Conservation (phyloP, 2,113 vertebrate genomes). For the Thunnus thynnus region DNA sequence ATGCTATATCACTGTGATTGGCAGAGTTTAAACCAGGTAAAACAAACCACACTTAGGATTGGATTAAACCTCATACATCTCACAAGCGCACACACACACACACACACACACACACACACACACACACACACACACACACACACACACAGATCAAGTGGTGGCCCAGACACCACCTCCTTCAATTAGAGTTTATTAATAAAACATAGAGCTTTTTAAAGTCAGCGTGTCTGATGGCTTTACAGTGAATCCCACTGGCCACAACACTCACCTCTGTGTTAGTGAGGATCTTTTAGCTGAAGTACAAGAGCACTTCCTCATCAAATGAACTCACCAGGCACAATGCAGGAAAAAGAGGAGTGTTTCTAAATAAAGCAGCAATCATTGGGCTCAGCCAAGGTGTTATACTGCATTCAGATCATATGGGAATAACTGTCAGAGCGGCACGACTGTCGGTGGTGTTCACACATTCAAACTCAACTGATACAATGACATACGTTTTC, state of each 20-base stretch:
- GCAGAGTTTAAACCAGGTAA: background rate
- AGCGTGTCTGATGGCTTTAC: conserved; percentile 4
- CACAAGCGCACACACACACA: conserved; percentile 1
- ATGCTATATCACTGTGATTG: background rate
- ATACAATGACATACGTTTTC: background rate
- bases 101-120: background rate
- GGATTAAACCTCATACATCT: background rate
- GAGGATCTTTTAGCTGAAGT: background rate
- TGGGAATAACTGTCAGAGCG: conserved; percentile 31
- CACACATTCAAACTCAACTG: conserved; percentile 14
- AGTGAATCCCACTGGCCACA: background rate
- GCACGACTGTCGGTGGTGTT: background rate
- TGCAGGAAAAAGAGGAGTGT: conserved; percentile 4
- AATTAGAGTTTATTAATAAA: conserved; percentile 45
- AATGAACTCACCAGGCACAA: conserved; percentile 27
- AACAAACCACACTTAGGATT: background rate
- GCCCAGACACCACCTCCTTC: background rate
- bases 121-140: conserved; percentile 8
- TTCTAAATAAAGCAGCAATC: conserved; percentile 56
- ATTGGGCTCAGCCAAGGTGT: background rate
- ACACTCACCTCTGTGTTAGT: background rate
- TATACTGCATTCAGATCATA: conserved; percentile 25
- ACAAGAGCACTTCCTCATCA: conserved; percentile 1
- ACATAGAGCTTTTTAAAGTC: conserved; percentile 13
- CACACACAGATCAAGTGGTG: background rate